These are phyloP conservation scores for Diadumene lineata DNA, from an alignment of 92 coral and sea anemone genomes.

Conservation along the genomic window DNA sequence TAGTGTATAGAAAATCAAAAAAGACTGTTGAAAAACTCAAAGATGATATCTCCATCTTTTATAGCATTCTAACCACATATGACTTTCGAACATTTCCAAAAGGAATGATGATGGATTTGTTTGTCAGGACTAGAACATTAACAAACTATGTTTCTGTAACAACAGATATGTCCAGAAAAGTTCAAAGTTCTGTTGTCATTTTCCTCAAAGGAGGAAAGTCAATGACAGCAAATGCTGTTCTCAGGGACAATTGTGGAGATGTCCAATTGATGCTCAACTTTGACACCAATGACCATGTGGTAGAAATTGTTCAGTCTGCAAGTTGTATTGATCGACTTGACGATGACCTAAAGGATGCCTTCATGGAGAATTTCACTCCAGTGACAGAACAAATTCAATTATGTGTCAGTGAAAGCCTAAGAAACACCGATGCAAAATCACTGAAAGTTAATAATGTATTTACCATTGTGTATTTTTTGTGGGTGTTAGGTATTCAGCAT, in stretches of 20 bases:
- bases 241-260: background rate
- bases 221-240: background rate
- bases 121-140: background rate
- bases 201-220: background rate
- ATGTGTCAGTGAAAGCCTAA: slow-evolving; percentile 25
- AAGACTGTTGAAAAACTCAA: background rate
- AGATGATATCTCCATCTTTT: background rate
- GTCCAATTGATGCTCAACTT: background rate
- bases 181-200: background rate
- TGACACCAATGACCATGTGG: background rate
- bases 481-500: background rate
- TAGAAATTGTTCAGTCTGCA: background rate
- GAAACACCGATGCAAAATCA: slow-evolving; percentile 8
- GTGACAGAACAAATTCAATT: slow-evolving; percentile 43
- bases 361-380: slow-evolving; percentile 32
- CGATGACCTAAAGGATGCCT: background rate
- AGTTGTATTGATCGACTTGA: background rate
- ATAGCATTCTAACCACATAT: background rate
- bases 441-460: slow-evolving; percentile 34
- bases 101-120: background rate
- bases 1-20: background rate
- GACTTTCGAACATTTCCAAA: background rate
- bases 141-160: background rate
- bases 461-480: slow-evolving; percentile 34
- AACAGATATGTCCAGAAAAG: background rate